These are phyloP conservation scores for Carduelis carduelis DNA, from an alignment of 2,797 vertebrate species.

Conservation along the genomic window DNA sequence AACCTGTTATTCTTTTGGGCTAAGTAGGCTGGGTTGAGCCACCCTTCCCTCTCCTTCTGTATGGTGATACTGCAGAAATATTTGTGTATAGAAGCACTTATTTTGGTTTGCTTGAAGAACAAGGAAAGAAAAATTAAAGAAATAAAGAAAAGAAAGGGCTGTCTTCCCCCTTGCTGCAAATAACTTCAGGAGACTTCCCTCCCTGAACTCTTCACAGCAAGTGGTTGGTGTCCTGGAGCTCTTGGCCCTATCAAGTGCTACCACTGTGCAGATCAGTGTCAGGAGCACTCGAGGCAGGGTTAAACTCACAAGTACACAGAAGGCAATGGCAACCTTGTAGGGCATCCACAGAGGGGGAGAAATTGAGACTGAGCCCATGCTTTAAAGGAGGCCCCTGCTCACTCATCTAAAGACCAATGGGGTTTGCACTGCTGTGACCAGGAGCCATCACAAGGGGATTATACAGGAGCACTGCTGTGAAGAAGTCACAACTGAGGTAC, in stretches of 20 bases:
- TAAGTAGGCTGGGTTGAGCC: neutral
- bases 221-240: neutral
- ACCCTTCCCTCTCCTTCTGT: neutral
- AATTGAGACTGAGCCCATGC: neutral
- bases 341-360: neutral
- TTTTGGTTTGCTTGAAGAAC: neutral
- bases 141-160: neutral
- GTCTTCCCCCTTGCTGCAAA: neutral
- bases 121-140: neutral
- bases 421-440: neutral
- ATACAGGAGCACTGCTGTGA: neutral
- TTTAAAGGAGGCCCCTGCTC: neutral
- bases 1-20: neutral
- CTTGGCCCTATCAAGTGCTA: neutral
- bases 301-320: neutral
- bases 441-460: neutral
- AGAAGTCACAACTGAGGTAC: neutral
- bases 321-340: neutral
- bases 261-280: rapidly evolving
- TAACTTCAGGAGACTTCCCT: neutral
- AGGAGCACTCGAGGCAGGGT: neutral
- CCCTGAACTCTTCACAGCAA: neutral
- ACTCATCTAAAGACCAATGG: neutral
- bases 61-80: constrained; percentile 23
- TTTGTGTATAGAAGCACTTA: neutral